Conservation (phyloP, 2,888 invertebrate species). For the Germaria angustata region DNA sequence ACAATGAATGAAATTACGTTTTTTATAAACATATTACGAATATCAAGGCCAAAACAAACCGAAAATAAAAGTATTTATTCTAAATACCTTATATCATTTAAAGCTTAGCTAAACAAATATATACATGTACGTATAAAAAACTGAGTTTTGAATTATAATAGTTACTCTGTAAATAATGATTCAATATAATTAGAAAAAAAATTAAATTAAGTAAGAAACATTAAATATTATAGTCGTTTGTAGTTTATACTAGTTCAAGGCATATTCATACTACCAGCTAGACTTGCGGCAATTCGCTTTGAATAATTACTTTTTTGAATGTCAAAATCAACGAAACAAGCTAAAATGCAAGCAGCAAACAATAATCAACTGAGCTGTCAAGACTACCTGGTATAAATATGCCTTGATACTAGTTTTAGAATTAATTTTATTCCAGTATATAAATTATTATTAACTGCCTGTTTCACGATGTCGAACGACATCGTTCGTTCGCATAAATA, state of each 20-base stretch:
- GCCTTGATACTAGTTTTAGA: no score
- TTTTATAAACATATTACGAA: background rate
- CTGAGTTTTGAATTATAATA: background rate
- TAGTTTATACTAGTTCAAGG: conserved; percentile 12
- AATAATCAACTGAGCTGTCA: no score
- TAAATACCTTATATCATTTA: conserved; percentile 45
- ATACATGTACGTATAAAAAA: no score
- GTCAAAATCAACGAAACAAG: no score
- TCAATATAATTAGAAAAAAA: background rate
- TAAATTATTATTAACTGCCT: background rate
- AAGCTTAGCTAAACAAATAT: conserved; percentile 39
- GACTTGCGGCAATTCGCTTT: no score
- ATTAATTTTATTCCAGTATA: background rate
- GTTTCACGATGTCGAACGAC: no score
- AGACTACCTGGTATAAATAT: no score
- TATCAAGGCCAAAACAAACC: background rate
- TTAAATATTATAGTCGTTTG: background rate
- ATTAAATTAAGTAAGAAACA: background rate
- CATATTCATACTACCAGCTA: no score
- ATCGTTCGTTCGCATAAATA: no score
- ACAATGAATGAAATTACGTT: conserved; percentile 11
- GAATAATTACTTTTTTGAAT: no score
- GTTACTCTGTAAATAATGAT: background rate
- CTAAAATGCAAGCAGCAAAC: no score
- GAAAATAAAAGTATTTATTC: background rate